Conservation (phyloP, 2,113 vertebrate species). For the Limnothrissa miodon region DNA sequence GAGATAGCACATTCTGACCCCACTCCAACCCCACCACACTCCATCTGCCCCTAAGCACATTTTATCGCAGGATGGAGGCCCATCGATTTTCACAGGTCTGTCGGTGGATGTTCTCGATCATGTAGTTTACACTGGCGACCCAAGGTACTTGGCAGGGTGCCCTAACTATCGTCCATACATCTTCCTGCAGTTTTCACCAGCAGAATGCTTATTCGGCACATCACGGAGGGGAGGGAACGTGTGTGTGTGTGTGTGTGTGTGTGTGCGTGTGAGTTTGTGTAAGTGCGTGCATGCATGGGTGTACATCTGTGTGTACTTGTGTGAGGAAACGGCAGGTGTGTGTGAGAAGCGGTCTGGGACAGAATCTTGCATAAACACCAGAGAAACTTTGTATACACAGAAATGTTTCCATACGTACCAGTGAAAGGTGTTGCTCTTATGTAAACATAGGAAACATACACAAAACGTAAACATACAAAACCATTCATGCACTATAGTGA, state of each 20-base stretch:
- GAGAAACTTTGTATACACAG: no score
- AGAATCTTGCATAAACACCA: no score
- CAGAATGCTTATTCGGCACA: not conserved
- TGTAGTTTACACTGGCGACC: not conserved
- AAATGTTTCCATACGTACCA: no score
- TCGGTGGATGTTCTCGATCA: not conserved
- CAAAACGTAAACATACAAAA: no score
- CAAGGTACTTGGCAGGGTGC: conserved; percentile 3
- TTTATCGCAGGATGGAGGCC: not conserved
- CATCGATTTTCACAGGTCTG: not conserved
- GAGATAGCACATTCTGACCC: not conserved
- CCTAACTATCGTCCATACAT: not conserved
- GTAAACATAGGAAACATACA: no score
- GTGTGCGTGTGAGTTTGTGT: not conserved
- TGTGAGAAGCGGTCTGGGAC: no score
- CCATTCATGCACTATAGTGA: no score
- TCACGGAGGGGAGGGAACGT: not conserved
- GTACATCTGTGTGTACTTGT: not conserved
- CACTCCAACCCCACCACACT: no score
- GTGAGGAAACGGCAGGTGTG: no score
- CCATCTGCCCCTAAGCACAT: not conserved
- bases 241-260: not conserved
- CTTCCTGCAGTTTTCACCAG: not conserved
- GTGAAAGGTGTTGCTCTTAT: no score
- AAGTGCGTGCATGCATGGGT: not conserved